phyloP scores from a whole-genome alignment of 2,888 invertebrate genomes.

The Lampropteryx suffumata region DNA sequence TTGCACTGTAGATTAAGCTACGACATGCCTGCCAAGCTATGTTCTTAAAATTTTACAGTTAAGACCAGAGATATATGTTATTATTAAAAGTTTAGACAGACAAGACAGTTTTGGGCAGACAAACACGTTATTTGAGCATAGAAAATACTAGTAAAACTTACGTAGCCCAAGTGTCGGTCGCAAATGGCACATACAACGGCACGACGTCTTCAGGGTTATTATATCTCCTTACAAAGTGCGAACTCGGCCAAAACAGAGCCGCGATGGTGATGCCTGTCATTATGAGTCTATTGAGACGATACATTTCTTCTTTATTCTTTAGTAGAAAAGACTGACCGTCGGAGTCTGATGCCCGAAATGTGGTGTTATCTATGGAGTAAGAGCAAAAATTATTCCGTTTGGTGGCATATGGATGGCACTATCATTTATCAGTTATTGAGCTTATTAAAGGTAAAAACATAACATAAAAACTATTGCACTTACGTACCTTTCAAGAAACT shows the following conservation, averaged over 20 bases:
- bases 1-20: too few species aligned
- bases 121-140: too few species aligned
- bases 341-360: constrained; percentile 40
- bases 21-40: too few species aligned
- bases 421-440: too few species aligned
- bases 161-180: constrained; percentile 42
- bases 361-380: constrained; percentile 35
- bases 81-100: too few species aligned
- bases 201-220: constrained; percentile 33
- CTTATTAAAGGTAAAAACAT: too few species aligned
- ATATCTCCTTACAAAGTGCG: constrained; percentile 35
- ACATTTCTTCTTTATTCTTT: constrained; percentile 34
- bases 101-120: too few species aligned
- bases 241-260: constrained; percentile 31
- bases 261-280: constrained; percentile 9
- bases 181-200: constrained; percentile 43
- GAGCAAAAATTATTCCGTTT: too few species aligned
- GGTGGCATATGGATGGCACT: too few species aligned
- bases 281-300: constrained; percentile 27
- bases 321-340: constrained; percentile 38
- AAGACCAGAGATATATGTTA: too few species aligned
- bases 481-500: constrained; percentile 41
- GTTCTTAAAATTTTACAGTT: too few species aligned
- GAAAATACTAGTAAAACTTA: constrained; percentile 23
- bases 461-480: too few species aligned